Evolutionary conservation across 2,113 vertebrate genomes (phyloP).

Genomic region (Bolborhynchus lineola): DNA sequence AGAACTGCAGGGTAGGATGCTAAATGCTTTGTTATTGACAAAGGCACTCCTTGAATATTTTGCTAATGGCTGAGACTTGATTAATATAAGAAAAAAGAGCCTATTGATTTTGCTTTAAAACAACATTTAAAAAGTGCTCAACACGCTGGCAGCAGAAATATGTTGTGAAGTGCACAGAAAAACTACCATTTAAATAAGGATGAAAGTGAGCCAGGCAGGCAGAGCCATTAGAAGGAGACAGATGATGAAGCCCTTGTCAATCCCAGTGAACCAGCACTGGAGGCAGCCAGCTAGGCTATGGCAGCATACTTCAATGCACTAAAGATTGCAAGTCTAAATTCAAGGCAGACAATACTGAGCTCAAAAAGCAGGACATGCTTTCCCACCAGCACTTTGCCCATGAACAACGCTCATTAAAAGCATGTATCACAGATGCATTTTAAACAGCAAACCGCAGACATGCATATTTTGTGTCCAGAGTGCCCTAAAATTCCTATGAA

Average conservation of each 20-base stretch:
- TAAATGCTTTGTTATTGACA: not conserved
- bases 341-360: not conserved
- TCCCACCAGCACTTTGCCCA: not conserved
- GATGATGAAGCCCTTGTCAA: not conserved
- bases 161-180: not conserved
- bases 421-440: not conserved
- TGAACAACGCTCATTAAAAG: not conserved
- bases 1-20: not conserved
- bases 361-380: not conserved
- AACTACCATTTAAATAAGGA: not conserved
- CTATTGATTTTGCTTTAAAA: not conserved
- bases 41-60: not conserved
- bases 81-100: not conserved
- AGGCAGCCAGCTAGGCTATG: not conserved
- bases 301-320: accelerated
- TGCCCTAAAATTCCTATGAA: not conserved
- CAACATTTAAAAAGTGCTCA: not conserved
- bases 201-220: not conserved
- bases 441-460: not conserved
- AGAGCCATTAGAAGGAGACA: not conserved
- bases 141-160: not conserved
- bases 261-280: not conserved
- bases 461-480: not conserved
- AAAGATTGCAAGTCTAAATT: not conserved
- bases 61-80: not conserved